A percentile compares a stretch with the other conserved stretches of the same genome.
phyloP scores from a whole-genome alignment of 2,797 vertebrate species.

The Anguilla marmorata region DNA sequence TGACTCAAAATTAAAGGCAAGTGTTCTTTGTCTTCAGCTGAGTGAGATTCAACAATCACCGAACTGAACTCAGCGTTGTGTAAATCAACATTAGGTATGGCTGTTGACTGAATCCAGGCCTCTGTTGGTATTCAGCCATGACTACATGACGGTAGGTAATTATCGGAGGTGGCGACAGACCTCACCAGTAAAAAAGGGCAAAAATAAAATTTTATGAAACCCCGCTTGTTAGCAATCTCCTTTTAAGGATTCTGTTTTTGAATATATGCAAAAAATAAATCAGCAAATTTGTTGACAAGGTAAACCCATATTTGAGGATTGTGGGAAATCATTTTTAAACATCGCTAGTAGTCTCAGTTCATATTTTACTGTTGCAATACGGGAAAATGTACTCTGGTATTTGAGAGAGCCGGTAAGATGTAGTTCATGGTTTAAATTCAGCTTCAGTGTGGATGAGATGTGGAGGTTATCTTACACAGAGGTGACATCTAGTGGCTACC shows the following conservation, averaged over 20 bases:
- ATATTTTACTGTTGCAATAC: background rate
- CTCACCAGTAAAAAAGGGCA: background rate
- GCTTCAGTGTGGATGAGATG: background rate
- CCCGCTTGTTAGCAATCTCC: background rate
- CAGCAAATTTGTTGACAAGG: background rate
- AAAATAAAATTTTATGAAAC: background rate
- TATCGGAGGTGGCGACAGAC: background rate
- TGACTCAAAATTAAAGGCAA: background rate
- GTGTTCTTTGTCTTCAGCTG: background rate
- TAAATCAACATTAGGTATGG: no score
- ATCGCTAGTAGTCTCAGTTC: background rate
- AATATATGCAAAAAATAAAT: background rate
- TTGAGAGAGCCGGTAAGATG: background rate
- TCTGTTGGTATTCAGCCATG: background rate
- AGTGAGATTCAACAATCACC: background rate
- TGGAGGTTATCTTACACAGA: constrained; percentile 1
- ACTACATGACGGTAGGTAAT: background rate
- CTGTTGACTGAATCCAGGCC: background rate
- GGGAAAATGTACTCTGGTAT: background rate
- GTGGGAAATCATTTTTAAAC: background rate
- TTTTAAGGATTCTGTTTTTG: background rate
- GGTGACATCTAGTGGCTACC: constrained; percentile 30
- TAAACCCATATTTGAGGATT: constrained; percentile 12
- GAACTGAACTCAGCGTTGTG: background rate
- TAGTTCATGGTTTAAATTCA: background rate